Percentiles rank a stretch among this genome's conserved stretches.
phyloP scores from a whole-genome alignment of 2,888 invertebrate species.

The Cancer borealis region DNA sequence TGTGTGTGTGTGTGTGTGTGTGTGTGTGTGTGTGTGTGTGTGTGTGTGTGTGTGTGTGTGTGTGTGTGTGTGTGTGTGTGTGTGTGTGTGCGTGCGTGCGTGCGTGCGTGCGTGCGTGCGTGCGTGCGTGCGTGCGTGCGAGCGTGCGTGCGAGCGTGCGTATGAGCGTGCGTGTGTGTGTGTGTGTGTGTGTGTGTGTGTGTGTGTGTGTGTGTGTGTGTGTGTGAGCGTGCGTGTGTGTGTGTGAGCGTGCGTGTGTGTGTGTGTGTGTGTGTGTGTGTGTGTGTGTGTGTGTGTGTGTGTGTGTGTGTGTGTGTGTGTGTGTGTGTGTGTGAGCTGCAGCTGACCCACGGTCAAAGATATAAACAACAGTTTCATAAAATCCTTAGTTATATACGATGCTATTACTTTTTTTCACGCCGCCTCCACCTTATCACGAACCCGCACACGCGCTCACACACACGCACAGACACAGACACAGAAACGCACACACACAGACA shows the following conservation, averaged over 20 bases:
- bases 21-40: neutral
- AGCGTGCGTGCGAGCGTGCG: neutral
- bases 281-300: neutral
- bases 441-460: neutral
- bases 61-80: neutral
- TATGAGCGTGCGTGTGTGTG: neutral
- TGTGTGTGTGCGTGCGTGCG: neutral
- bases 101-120: neutral
- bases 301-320: neutral
- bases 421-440: neutral
- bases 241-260: neutral
- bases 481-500: neutral
- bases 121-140: neutral
- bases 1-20: neutral
- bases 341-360: neutral
- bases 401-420: neutral
- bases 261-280: neutral
- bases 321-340: neutral
- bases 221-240: neutral
- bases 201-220: neutral
- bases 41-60: neutral
- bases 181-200: constrained; percentile 14
- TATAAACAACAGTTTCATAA: constrained; percentile 38
- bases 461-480: neutral
- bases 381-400: neutral